phyloP scores from a whole-genome alignment of 1,140 invertebrate species.

The Euura lappo region DNA sequence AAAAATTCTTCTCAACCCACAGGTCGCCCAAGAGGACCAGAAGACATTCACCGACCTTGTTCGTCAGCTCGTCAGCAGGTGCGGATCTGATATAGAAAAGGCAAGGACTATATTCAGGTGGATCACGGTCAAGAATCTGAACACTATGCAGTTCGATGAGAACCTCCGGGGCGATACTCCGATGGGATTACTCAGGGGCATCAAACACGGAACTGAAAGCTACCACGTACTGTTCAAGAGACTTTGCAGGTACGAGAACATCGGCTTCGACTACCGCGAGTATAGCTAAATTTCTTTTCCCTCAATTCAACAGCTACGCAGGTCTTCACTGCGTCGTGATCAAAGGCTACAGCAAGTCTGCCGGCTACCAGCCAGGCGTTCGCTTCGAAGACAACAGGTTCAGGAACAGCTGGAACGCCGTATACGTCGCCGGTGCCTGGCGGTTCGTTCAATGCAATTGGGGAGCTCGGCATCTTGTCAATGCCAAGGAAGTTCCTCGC shows the following conservation, averaged over 20 bases:
- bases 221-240: conserved; percentile 99
- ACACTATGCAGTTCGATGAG: conserved; percentile 98
- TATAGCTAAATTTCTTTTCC: not conserved
- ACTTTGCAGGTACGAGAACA: conserved; percentile 71
- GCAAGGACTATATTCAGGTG: conserved; percentile 98
- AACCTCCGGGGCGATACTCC: conserved; percentile 93
- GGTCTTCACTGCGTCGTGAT: conserved; percentile 98
- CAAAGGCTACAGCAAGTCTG: conserved; percentile 98
- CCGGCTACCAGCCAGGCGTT: conserved; percentile 96
- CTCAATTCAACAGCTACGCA: conserved; percentile 78
- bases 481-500: conserved; percentile 91
- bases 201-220: conserved; percentile 98
- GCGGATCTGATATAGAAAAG: conserved; percentile 95
- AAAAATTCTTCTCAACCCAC: conserved; percentile 30
- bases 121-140: conserved; percentile 99
- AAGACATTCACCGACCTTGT: conserved; percentile 97
- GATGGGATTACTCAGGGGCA: conserved; percentile 93
- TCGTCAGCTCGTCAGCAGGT: conserved; percentile 88
- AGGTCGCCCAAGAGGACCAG: conserved; percentile 97
- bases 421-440: conserved; percentile 97
- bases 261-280: not conserved
- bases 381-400: conserved; percentile 96
- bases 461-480: conserved; percentile 96
- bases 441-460: conserved; percentile 99
- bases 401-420: conserved; percentile 98